phyloP scores from a whole-genome alignment of 2,888 invertebrate genomes.

The Enoplolaimus lenunculus region DNA sequence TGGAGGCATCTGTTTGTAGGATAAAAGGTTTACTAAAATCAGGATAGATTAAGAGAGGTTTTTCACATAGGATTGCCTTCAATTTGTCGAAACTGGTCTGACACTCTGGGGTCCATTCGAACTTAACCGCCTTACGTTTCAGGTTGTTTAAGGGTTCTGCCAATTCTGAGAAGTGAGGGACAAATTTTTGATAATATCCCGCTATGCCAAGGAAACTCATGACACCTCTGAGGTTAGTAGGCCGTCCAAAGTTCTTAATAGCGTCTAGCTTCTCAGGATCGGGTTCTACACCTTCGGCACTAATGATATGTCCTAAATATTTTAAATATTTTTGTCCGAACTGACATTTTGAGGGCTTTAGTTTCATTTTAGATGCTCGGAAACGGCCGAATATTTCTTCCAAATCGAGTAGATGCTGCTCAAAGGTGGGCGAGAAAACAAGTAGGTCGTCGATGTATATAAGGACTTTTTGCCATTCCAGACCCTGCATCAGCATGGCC shows the following conservation, averaged over 20 bases:
- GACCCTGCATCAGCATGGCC: background rate
- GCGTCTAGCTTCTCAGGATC: conserved; percentile 21
- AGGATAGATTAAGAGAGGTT: conserved; percentile 27
- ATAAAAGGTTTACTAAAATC: conserved; percentile 25
- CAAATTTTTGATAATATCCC: conserved; percentile 24
- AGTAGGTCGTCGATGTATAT: no score
- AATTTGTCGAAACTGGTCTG: conserved; percentile 24
- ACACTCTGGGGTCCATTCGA: conserved; percentile 24
- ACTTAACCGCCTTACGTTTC: conserved; percentile 25
- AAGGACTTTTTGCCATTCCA: background rate
- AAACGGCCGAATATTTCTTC: conserved; percentile 24
- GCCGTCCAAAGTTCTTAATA: conserved; percentile 24
- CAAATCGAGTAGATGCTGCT: conserved; percentile 23
- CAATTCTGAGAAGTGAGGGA: conserved; percentile 25
- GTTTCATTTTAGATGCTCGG: conserved; percentile 19
- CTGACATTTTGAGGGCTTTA: conserved; percentile 27
- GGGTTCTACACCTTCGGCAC: conserved; percentile 20
- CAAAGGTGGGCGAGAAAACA: conserved; percentile 22
- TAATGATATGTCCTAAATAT: conserved; percentile 25
- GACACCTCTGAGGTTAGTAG: conserved; percentile 25
- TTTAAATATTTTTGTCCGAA: conserved; percentile 13
- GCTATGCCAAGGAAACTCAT: conserved; percentile 27
- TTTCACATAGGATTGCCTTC: conserved; percentile 19
- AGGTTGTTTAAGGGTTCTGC: conserved; percentile 27
- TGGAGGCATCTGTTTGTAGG: conserved; percentile 29